Evolutionary conservation across 2,888 invertebrate species (phyloP).

Genomic region (Hermodice carunculata): DNA sequence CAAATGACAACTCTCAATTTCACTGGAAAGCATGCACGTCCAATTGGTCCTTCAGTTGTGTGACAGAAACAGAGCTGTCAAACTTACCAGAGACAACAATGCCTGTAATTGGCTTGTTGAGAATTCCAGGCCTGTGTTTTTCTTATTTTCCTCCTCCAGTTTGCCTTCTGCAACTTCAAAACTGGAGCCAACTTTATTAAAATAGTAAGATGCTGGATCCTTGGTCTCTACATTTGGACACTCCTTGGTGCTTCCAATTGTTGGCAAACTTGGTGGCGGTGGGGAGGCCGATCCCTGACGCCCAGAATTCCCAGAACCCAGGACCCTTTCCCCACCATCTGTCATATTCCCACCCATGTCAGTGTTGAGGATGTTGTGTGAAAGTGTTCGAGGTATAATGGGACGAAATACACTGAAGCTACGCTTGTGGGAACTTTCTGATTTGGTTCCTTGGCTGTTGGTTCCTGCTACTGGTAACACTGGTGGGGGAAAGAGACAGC

Average conservation of each 20-base stretch:
- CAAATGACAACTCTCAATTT: too few relatives aligned
- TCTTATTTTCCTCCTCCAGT: background rate
- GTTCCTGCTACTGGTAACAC: background rate
- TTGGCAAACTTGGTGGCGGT: background rate
- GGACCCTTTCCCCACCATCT: background rate
- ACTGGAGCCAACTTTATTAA: slow-evolving; percentile 91
- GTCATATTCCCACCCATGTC: slow-evolving; percentile 26
- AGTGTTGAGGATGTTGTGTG: slow-evolving; percentile 66
- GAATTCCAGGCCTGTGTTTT: slow-evolving; percentile 56
- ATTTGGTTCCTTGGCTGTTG: too few relatives aligned
- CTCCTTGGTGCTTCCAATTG: background rate
- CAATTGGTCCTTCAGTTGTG: too few relatives aligned
- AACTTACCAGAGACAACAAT: slow-evolving; percentile 63
- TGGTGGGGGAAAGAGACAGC: slow-evolving; percentile 82
- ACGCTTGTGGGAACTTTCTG: slow-evolving; percentile 49
- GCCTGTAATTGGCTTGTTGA: slow-evolving; percentile 62
- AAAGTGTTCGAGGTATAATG: slow-evolving; percentile 92
- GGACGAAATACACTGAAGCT: slow-evolving; percentile 76
- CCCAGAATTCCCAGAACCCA: background rate
- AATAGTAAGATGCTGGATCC: slow-evolving; percentile 88
- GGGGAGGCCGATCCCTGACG: background rate
- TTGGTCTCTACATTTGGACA: background rate
- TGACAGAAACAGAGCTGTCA: background rate
- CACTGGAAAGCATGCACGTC: too few relatives aligned
- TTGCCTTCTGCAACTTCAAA: slow-evolving; percentile 72